phyloP scores from a whole-genome alignment of 2,113 vertebrate genomes.

The Apteryx owenii region DNA sequence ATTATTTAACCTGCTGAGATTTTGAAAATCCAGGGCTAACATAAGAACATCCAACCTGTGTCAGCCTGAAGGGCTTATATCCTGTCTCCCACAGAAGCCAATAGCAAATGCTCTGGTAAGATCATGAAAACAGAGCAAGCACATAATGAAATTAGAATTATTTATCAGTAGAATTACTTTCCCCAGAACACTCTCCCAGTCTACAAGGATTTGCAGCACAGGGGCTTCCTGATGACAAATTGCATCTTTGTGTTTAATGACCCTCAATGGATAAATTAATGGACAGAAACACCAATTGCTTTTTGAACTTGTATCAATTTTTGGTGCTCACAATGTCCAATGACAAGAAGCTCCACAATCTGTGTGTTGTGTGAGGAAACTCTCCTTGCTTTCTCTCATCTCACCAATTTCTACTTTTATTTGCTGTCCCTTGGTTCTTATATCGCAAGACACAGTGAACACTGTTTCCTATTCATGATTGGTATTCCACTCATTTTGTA shows the following conservation, averaged over 20 bases:
- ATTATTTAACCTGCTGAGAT: background rate
- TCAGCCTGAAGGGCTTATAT: background rate
- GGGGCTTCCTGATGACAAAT: background rate
- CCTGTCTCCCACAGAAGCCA: background rate
- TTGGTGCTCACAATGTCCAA: background rate
- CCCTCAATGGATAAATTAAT: background rate
- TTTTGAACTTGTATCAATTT: background rate
- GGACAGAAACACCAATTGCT: background rate
- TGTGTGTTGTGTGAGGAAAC: background rate
- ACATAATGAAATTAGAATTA: background rate
- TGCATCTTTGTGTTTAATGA: background rate
- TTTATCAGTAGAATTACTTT: background rate
- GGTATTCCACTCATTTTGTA: background rate
- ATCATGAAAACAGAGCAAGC: background rate
- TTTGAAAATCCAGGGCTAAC: background rate
- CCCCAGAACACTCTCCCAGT: background rate
- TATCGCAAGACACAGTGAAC: background rate
- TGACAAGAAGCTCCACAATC: background rate
- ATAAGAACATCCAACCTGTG: background rate
- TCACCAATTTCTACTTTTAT: background rate
- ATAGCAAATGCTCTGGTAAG: background rate
- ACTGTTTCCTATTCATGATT: background rate
- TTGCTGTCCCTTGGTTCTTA: background rate
- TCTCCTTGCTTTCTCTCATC: too few relatives aligned
- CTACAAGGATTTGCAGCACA: background rate